These are phyloP conservation scores for Dorcus hopei DNA, from an alignment of 2,888 invertebrate species.

Conservation along the genomic window DNA sequence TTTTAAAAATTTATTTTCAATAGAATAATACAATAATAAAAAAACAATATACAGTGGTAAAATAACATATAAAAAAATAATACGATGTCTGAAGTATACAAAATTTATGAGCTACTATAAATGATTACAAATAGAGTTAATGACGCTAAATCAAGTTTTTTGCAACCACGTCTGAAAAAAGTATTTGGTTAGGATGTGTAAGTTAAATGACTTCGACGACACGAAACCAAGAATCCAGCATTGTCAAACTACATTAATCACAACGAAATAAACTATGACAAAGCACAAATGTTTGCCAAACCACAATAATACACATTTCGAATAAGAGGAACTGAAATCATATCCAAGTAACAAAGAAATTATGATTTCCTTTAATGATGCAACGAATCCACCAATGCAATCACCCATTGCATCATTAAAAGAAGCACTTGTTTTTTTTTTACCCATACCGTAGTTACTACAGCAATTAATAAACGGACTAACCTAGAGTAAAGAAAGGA, in stretches of 20 bases:
- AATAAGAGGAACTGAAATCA: too few relatives aligned
- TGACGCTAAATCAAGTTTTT: too few relatives aligned
- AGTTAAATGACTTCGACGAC: not conserved
- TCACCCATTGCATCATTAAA: too few relatives aligned
- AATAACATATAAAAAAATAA: slow-evolving; percentile 19
- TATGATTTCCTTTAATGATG: too few relatives aligned
- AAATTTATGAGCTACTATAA: slow-evolving; percentile 5
- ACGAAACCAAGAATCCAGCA: not conserved
- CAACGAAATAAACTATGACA: not conserved
- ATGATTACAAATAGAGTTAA: too few relatives aligned
- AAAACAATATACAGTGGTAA: slow-evolving; percentile 18
- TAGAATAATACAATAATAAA: slow-evolving; percentile 5
- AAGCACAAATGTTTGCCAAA: not conserved
- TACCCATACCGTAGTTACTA: slow-evolving; percentile 1
- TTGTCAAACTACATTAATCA: not conserved
- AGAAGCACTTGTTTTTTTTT: too few relatives aligned
- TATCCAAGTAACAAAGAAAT: too few relatives aligned
- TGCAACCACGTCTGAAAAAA: too few relatives aligned
- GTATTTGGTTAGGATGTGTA: too few relatives aligned
- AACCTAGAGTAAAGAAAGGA: slow-evolving; percentile 25
- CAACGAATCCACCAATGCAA: too few relatives aligned
- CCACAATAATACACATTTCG: not conserved
- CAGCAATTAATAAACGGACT: not conserved
- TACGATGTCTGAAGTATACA: slow-evolving; percentile 16
- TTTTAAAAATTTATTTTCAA: slow-evolving; percentile 10